phyloP scores from a whole-genome alignment of 2,113 vertebrate genomes.

The Leptosomus discolor region DNA sequence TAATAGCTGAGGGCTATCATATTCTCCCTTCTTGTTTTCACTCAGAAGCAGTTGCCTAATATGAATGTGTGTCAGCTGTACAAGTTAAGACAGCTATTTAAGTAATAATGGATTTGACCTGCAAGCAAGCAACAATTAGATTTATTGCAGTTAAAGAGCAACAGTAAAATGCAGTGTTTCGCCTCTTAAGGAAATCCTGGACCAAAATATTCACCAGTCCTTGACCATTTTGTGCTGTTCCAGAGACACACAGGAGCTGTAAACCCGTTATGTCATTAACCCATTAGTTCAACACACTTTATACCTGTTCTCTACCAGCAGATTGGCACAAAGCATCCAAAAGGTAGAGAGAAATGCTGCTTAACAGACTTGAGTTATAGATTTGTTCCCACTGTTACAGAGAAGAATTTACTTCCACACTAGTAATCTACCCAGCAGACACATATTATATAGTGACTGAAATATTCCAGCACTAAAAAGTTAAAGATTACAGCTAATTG shows the following conservation, averaged over 20 bases:
- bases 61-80: neutral
- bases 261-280: neutral
- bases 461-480: neutral
- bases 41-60: neutral
- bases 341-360: neutral
- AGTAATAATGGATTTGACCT: neutral
- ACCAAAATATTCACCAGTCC: neutral
- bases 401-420: neutral
- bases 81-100: neutral
- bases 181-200: neutral
- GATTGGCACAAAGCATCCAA: neutral
- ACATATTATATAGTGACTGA: neutral
- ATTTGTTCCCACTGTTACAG: neutral
- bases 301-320: neutral
- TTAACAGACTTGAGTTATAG: neutral
- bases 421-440: neutral
- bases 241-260: neutral
- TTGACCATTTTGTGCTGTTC: neutral
- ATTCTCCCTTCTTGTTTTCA: neutral
- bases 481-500: neutral
- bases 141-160: neutral
- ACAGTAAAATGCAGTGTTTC: neutral
- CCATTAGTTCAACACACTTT: neutral
- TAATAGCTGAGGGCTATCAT: neutral
- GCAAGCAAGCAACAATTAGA: neutral